phyloP scores from a whole-genome alignment of 2,797 vertebrate genomes.

The Coccyzus lansbergi region DNA sequence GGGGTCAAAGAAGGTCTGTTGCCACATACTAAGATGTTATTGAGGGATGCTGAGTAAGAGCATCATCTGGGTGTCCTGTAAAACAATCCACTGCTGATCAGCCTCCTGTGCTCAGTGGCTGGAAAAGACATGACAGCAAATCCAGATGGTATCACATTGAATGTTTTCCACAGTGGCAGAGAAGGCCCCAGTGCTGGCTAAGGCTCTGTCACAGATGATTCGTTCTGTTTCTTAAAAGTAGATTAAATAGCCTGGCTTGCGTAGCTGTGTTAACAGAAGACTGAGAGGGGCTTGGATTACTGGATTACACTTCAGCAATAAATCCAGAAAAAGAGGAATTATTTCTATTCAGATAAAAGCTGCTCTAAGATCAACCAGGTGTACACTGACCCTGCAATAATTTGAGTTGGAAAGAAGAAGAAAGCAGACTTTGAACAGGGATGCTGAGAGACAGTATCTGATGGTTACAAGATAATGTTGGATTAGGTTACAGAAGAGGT shows the following conservation, averaged over 20 bases:
- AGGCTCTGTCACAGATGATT: neutral
- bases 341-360: neutral
- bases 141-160: rapidly evolving
- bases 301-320: neutral
- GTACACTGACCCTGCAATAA: neutral
- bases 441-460: neutral
- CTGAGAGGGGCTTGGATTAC: neutral
- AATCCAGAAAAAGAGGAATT: neutral
- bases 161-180: rapidly evolving
- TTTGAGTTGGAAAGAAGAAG: neutral
- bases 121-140: rapidly evolving
- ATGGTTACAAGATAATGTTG: rapidly evolving
- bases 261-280: neutral
- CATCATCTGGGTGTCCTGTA: neutral
- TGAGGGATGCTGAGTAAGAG: neutral
- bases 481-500: neutral
- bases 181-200: neutral
- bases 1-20: neutral
- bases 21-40: neutral
- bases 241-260: neutral
- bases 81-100: rapidly evolving
- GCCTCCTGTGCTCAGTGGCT: rapidly evolving
- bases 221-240: neutral
- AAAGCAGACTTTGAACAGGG: neutral
- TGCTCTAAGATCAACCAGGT: neutral